Base-by-base conservation (phyloP, 2,797 vertebrate species). In the Phalloptychus januarius region DNA sequence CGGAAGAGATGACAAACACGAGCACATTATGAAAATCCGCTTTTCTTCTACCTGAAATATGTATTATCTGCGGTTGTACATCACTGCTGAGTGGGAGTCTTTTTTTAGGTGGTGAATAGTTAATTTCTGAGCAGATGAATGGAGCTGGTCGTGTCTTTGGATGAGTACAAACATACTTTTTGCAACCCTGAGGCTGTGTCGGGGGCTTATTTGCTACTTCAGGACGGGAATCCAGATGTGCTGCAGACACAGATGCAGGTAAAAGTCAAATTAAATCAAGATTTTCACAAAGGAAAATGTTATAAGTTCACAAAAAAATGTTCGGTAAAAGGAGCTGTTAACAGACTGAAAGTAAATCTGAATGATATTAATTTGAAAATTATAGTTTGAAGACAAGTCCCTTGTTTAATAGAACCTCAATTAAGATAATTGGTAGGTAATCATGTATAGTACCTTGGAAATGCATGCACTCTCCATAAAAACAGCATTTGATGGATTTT, bases 1-100 rank as follows among this genome's bases (percentile, higher is more conserved):
- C 65, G 71, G 72, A 74, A 75, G 50, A 79, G 74, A 84, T 44
- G 63, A 81, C 61, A 82, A 73, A 83, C 46, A 76, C 36, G 61
- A 71, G 74, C 40, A 61, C 42, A 74, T 79, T 56, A 76, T 73
- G 31, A 79, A 77, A 79, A 79, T 71, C 69, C 42, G 56, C 54
- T 78, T 77, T 75, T 44, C 67, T 36, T 48, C 72, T 65, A 58
- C 79, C 50, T 81, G 61, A 81, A 81, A 70, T 78, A 52, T 73
- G 28, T 46, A 52, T 78, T 50, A 73, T 28, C 56, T 70, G 77
- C 15, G 15, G 33, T 50, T 67, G 56, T 63, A 74, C 16, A 72
- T 72, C 73, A 18, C 13, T 23, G 48, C 70, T 79, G 44, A 36
- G 63, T 69, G 42, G 23, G 74, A 75, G 46, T 56, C 40, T 46